A percentile compares a stretch with the other conserved stretches of the same genome.
These are phyloP conservation scores for Psephotus haematonotus DNA, from an alignment of 2,113 vertebrate genomes.

Conservation along the genomic window DNA sequence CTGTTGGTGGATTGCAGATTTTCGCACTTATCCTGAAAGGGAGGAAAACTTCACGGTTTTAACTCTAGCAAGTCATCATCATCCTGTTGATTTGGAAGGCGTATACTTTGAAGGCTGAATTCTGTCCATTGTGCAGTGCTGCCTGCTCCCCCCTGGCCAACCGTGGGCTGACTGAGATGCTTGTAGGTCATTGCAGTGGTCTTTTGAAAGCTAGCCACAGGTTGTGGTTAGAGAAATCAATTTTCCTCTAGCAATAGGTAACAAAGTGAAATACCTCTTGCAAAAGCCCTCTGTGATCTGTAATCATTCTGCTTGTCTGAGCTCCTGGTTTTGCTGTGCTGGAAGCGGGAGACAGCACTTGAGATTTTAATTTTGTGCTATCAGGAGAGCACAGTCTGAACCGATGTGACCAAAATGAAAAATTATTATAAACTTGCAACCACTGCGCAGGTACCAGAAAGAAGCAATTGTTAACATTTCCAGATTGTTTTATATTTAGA, in stretches of 20 bases:
- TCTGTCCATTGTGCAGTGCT: neutral
- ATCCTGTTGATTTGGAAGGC: neutral
- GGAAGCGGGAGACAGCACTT: neutral
- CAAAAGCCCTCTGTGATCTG: neutral
- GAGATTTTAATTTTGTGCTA: conserved; percentile 11
- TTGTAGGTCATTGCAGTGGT: neutral
- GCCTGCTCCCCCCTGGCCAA: neutral
- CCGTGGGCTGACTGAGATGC: neutral
- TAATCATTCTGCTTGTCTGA: neutral
- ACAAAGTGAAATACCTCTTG: neutral
- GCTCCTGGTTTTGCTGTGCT: neutral
- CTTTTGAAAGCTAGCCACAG: neutral
- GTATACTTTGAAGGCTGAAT: neutral
- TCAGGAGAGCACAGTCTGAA: neutral
- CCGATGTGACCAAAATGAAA: neutral
- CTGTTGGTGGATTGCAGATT: neutral
- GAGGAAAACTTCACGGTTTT: neutral
- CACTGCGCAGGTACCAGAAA: neutral
- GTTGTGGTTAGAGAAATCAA: neutral
- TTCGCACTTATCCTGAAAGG: neutral
- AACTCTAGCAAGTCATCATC: neutral
- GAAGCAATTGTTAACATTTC: neutral
- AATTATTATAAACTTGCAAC: neutral
- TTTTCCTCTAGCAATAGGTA: neutral
- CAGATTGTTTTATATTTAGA: conserved; percentile 39